A percentile compares a stretch with the other conserved stretches of the same genome.
Evolutionary conservation across 1,140 invertebrate genomes (phyloP).

Genomic region (Paraescarpia echinospica): DNA sequence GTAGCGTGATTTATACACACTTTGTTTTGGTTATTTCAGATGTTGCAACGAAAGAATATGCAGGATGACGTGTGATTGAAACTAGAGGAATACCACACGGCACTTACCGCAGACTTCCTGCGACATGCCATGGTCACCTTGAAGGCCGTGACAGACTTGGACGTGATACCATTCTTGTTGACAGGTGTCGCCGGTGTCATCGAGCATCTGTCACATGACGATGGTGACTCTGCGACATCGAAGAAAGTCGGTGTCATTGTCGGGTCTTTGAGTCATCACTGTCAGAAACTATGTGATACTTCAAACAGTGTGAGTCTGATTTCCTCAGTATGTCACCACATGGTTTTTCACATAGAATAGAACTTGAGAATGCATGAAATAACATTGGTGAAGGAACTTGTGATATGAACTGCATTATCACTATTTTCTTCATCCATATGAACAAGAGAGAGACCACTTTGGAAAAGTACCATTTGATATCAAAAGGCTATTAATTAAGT

Average conservation of each 20-base stretch:
- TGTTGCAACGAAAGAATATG: neutral
- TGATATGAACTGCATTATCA: no score
- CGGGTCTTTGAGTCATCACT: neutral
- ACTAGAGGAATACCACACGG: neutral
- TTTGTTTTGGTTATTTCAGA: neutral
- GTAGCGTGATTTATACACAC: no score
- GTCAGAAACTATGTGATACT: neutral
- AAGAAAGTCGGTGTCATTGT: neutral
- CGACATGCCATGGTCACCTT: neutral
- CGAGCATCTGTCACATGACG: neutral
- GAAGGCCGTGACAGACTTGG: neutral
- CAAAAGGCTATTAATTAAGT: no score
- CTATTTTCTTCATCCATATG: no score
- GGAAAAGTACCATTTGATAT: no score
- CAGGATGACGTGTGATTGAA: neutral
- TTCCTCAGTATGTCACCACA: no score
- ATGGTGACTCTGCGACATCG: neutral
- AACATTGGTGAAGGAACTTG: no score
- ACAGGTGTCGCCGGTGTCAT: neutral
- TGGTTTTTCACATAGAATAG: no score
- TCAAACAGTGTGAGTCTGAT: neutral
- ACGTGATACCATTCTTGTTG: neutral
- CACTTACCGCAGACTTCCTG: neutral
- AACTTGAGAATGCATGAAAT: no score
- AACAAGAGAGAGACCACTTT: no score